These are phyloP conservation scores for Aplysina aerophoba DNA, from an alignment of 37 sponge, comb jelly and placozoan genomes.

Conservation along the genomic window DNA sequence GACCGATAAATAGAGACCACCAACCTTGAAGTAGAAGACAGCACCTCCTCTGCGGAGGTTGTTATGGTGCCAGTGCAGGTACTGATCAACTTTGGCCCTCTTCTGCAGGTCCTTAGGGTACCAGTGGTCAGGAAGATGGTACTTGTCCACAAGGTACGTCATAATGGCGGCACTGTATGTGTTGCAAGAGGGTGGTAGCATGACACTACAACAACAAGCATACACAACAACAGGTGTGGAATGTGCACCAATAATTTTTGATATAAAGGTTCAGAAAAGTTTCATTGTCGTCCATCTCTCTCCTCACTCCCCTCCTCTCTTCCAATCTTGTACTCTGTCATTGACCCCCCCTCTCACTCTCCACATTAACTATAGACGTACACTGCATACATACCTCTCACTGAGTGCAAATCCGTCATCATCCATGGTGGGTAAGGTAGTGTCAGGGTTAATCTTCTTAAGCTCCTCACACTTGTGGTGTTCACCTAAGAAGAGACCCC, in stretches of 20 bases:
- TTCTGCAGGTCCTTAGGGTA: slow-evolving; percentile 63
- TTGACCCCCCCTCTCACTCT: too few species aligned
- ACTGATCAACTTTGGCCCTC: slow-evolving; percentile 65
- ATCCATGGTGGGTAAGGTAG: slow-evolving; percentile 70
- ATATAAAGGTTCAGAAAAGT: too few species aligned
- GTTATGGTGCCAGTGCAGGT: slow-evolving; percentile 60
- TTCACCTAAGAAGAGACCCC: slow-evolving; percentile 41
- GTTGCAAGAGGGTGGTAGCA: neutral
- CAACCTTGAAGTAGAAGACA: slow-evolving; percentile 50
- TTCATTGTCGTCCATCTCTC: too few species aligned
- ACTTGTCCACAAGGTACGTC: slow-evolving; percentile 58
- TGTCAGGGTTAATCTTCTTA: slow-evolving; percentile 38
- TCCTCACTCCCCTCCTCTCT: too few species aligned
- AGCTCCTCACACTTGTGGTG: slow-evolving; percentile 56
- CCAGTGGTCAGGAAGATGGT: slow-evolving; percentile 75
- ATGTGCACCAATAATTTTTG: too few species aligned
- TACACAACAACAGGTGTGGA: too few species aligned
- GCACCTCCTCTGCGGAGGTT: slow-evolving; percentile 50
- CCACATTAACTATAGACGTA: too few species aligned
- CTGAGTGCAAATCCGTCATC: slow-evolving; percentile 69
- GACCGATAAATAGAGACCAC: too few species aligned
- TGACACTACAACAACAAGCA: too few species aligned
- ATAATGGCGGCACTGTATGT: slow-evolving; percentile 60
- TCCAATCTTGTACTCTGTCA: too few species aligned
- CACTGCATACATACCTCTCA: slow-evolving; percentile 70